A percentile compares a stretch with the other conserved stretches of the same genome.
phyloP scores from a whole-genome alignment of 2,888 invertebrate species.

The Anthrax anthrax region DNA sequence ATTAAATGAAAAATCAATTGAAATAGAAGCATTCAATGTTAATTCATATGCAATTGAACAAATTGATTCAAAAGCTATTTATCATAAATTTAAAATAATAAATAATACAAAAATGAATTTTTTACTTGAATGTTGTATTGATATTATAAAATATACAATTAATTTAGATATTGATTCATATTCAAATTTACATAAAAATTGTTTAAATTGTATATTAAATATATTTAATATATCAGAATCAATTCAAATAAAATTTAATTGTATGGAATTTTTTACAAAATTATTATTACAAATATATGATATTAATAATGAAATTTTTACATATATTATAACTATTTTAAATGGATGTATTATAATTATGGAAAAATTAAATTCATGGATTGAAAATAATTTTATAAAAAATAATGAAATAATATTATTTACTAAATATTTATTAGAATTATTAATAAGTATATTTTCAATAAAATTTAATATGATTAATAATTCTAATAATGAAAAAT shows the following conservation, averaged over 20 bases:
- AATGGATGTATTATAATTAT: conserved; percentile 18
- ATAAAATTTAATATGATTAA: background rate
- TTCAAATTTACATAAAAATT: conserved; percentile 16
- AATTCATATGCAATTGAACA: conserved; percentile 17
- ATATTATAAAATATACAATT: conserved; percentile 20
- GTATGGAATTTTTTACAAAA: conserved; percentile 20
- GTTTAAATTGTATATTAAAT: conserved; percentile 17
- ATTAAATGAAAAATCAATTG: background rate
- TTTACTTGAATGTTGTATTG: conserved; percentile 17
- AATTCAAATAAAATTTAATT: conserved; percentile 19
- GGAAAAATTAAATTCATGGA: conserved; percentile 19
- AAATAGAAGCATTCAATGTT: conserved; percentile 14
- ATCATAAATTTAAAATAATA: conserved; percentile 3
- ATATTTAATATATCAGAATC: conserved; percentile 21
- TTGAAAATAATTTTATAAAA: conserved; percentile 17
- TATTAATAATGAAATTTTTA: conserved; percentile 9
- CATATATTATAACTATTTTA: conserved; percentile 16
- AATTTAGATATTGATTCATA: conserved; percentile 20
- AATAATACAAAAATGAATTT: background rate
- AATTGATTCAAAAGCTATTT: conserved; percentile 17
- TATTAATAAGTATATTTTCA: conserved; percentile 3
- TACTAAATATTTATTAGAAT: background rate
- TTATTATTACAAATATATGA: conserved; percentile 14
- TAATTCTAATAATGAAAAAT: background rate
- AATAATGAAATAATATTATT: conserved; percentile 1